phyloP scores from a whole-genome alignment of 2,797 vertebrate species.

The Kryptolebias ocellatus region DNA sequence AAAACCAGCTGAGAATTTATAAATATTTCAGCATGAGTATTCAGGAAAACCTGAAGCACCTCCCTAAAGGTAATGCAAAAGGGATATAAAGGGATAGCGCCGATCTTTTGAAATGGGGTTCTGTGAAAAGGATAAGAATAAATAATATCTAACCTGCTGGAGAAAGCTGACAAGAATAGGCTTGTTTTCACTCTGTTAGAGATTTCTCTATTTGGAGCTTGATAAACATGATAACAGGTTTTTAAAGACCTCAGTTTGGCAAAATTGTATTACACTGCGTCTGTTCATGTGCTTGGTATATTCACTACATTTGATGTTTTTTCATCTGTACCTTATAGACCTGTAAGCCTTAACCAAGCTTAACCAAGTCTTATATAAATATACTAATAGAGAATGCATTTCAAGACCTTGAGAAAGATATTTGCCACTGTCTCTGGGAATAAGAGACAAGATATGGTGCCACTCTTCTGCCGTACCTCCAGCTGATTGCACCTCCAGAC shows the following conservation, averaged over 20 bases:
- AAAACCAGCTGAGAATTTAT: not conserved
- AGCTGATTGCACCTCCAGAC: conserved; percentile 53
- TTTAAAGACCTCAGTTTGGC: no score
- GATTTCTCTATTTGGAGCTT: no score
- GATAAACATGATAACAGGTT: no score
- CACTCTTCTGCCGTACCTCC: conserved; percentile 28
- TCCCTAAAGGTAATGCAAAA: no score
- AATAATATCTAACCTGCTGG: no score
- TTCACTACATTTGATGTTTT: conserved; percentile 13
- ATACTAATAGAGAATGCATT: conserved; percentile 34
- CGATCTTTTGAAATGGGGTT: no score
- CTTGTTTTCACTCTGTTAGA: no score
- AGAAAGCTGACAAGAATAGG: no score
- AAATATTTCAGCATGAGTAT: not conserved
- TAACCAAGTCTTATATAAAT: conserved; percentile 10
- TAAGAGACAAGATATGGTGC: conserved; percentile 40
- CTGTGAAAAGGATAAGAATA: no score
- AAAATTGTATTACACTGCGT: no score
- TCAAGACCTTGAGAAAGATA: conserved; percentile 32
- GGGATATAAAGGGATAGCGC: no score
- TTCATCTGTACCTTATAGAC: conserved; percentile 7
- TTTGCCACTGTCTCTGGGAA: conserved; percentile 39
- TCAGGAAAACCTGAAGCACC: not conserved
- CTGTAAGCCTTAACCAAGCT: not conserved
- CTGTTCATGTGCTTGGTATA: not conserved